A percentile compares a stretch with the other conserved stretches of the same genome.
Evolutionary conservation across 2,888 invertebrate species (phyloP).

Genomic region (Diarsia brunnea): DNA sequence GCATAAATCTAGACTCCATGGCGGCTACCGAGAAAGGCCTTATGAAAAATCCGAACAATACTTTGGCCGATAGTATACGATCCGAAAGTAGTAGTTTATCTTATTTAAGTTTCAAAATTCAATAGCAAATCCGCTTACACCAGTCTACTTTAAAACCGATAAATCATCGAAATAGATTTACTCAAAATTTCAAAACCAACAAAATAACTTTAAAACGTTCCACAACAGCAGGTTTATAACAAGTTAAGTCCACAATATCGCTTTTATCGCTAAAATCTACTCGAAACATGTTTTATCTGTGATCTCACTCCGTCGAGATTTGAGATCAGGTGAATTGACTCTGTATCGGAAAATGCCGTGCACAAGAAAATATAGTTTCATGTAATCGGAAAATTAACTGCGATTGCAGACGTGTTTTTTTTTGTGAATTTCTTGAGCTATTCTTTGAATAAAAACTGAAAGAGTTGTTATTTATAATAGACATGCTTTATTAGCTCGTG

Average conservation of each 20-base stretch:
- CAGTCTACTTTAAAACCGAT: not conserved
- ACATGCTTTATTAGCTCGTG: not conserved
- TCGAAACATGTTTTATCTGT: slow-evolving; percentile 51
- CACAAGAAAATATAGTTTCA: not conserved
- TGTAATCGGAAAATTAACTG: slow-evolving; percentile 29
- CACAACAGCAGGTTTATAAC: slow-evolving; percentile 14
- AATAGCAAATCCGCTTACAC: not conserved
- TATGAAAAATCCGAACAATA: too few species aligned
- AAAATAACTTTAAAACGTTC: slow-evolving; percentile 4
- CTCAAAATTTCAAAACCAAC: not conserved
- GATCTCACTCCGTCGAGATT: slow-evolving; percentile 45
- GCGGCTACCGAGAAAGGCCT: too few species aligned
- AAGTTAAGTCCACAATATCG: slow-evolving; percentile 49
- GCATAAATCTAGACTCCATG: too few species aligned
- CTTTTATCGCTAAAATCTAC: slow-evolving; percentile 43
- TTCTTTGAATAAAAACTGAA: not conserved
- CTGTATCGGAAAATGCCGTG: slow-evolving; percentile 25
- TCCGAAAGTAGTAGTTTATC: not conserved
- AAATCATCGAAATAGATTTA: slow-evolving; percentile 12
- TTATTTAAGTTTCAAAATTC: slow-evolving; percentile 1
- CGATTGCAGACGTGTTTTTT: not conserved
- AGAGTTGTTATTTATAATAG: not conserved
- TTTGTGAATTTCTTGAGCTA: not conserved
- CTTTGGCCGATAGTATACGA: too few species aligned
- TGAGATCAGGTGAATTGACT: slow-evolving; percentile 52